Evolutionary conservation across 2,797 vertebrate genomes (phyloP).

Genomic region (Rhynchonycteris naso): DNA sequence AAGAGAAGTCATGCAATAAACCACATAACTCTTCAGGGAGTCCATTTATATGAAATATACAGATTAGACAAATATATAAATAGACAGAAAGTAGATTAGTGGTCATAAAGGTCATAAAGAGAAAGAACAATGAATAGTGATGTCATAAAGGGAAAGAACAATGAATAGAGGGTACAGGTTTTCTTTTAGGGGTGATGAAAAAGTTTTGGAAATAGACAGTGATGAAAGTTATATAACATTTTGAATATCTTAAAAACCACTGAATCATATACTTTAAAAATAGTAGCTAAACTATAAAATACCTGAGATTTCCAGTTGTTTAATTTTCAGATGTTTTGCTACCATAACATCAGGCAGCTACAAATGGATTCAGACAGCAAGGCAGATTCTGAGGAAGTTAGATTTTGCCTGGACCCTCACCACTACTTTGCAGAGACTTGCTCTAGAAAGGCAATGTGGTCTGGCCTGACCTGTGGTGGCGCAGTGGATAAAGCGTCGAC

Average conservation of each 20-base stretch:
- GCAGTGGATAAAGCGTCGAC: too few species aligned
- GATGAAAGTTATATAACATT: background rate
- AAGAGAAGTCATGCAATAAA: background rate
- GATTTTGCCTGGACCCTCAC: background rate
- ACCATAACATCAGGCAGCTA: slow-evolving; percentile 13
- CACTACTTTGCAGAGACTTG: background rate
- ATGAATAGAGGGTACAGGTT: background rate
- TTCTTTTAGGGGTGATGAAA: background rate
- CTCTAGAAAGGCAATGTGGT: background rate
- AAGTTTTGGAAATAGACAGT: background rate
- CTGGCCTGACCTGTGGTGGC: too few species aligned
- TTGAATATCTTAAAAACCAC: background rate
- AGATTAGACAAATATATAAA: background rate
- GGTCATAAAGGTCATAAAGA: background rate
- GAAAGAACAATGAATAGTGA: background rate
- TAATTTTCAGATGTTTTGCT: slow-evolving; percentile 4
- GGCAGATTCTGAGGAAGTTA: background rate
- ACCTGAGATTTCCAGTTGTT: slow-evolving; percentile 9
- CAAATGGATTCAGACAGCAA: slow-evolving; percentile 14
- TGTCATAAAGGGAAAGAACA: background rate
- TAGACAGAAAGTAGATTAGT: background rate
- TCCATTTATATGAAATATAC: background rate
- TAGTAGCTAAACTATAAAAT: slow-evolving; percentile 16
- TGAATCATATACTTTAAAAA: background rate
- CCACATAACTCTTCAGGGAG: background rate